Conservation (phyloP, 2,888 invertebrate genomes). For the Pocota personata region DNA sequence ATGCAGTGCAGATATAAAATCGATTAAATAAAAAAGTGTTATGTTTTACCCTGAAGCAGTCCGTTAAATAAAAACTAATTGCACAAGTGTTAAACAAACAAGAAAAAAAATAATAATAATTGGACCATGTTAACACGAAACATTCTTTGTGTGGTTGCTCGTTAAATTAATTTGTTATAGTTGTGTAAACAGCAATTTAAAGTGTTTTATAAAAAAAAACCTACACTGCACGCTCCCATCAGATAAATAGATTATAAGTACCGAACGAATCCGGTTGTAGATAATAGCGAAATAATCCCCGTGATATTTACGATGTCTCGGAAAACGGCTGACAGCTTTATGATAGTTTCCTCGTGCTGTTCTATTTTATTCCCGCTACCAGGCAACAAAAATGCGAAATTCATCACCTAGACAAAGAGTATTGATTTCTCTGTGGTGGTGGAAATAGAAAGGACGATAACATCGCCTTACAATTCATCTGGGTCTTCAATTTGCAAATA, state of each 20-base stretch:
- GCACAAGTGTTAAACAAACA: too few species aligned
- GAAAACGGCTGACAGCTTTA: neutral
- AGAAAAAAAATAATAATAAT: neutral
- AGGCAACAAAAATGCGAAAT: neutral
- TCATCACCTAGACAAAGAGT: neutral
- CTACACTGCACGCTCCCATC: neutral
- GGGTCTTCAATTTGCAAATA: constrained; percentile 2
- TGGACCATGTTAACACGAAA: neutral
- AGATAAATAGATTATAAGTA: neutral
- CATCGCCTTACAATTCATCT: neutral
- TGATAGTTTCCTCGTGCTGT: neutral
- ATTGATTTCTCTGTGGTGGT: neutral
- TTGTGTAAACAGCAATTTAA: neutral
- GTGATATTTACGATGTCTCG: neutral
- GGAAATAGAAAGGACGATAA: neutral
- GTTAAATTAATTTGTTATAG: neutral
- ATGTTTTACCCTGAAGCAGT: too few species aligned
- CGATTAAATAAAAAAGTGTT: too few species aligned
- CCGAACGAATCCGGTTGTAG: neutral
- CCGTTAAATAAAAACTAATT: too few species aligned
- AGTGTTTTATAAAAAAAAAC: neutral
- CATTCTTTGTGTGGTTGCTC: neutral
- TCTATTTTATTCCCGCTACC: neutral
- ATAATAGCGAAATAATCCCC: neutral
- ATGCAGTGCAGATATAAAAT: too few species aligned